Conservation (phyloP, 2,113 vertebrate genomes). For the Callipepla squamata region DNA sequence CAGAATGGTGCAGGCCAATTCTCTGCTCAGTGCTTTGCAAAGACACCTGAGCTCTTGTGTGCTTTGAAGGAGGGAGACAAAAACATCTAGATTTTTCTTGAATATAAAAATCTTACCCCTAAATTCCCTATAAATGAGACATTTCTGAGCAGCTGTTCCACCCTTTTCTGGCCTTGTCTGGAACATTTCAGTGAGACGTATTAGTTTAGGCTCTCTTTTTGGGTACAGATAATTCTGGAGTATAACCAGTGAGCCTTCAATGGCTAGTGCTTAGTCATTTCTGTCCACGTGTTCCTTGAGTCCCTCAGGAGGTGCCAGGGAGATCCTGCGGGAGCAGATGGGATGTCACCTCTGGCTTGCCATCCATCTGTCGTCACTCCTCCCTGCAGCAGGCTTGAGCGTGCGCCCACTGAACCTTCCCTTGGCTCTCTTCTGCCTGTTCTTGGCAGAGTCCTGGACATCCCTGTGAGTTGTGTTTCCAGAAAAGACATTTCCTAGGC, state of each 20-base stretch:
- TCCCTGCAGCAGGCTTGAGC: neutral
- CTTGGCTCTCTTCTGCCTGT: constrained; percentile 7
- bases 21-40: neutral
- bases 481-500: constrained; percentile 20
- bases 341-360: constrained; percentile 36
- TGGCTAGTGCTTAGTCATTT: neutral
- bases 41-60: neutral
- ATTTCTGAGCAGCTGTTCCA: neutral
- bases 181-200: neutral
- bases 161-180: neutral
- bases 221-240: neutral
- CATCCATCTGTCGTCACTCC: neutral
- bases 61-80: neutral
- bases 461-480: neutral
- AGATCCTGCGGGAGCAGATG: constrained; percentile 12
- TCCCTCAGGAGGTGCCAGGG: neutral
- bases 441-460: constrained; percentile 44
- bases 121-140: neutral
- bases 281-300: neutral
- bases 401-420: neutral
- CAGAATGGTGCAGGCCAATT: neutral
- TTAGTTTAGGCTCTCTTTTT: neutral
- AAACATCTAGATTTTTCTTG: neutral
- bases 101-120: neutral
- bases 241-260: neutral